phyloP scores from a whole-genome alignment of 1,140 invertebrate species.

The Sminthurides bifidus region DNA sequence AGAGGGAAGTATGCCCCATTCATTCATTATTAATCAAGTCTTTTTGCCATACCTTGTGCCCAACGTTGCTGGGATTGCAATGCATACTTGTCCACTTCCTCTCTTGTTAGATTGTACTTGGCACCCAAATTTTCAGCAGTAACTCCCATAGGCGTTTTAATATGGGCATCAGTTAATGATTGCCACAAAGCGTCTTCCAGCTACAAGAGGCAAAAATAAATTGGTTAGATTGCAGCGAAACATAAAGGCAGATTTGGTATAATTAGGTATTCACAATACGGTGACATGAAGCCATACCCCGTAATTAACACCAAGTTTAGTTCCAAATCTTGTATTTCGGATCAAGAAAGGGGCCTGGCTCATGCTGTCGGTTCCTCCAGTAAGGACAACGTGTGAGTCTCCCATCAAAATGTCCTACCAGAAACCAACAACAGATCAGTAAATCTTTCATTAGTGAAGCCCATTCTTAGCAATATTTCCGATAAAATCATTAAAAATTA shows the following conservation, averaged over 20 bases:
- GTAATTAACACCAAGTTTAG: slow-evolving; percentile 61
- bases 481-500: too few species aligned
- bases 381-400: slow-evolving; percentile 73
- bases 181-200: slow-evolving; percentile 87
- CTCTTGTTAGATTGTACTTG: slow-evolving; percentile 71
- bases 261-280: too few species aligned
- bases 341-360: slow-evolving; percentile 83
- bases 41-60: too few species aligned
- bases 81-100: slow-evolving; percentile 81
- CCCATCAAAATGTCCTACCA: slow-evolving; percentile 68
- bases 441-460: too few species aligned
- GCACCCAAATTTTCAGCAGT: slow-evolving; percentile 95
- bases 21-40: too few species aligned
- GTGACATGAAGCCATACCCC: too few species aligned
- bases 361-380: slow-evolving; percentile 59
- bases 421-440: too few species aligned
- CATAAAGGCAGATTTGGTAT: too few species aligned
- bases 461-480: too few species aligned
- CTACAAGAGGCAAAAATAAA: slow-evolving; percentile 4
- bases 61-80: slow-evolving; percentile 69
- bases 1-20: too few species aligned
- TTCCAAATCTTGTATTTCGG: slow-evolving; percentile 81
- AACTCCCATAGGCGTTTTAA: slow-evolving; percentile 86
- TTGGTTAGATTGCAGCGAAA: too few species aligned
- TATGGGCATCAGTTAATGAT: slow-evolving; percentile 62